Evolutionary conservation across 2,797 vertebrate genomes (phyloP), one percentile per base, ranked within the genome.

Genomic region (Platyrinchus mystaceus): DNA sequence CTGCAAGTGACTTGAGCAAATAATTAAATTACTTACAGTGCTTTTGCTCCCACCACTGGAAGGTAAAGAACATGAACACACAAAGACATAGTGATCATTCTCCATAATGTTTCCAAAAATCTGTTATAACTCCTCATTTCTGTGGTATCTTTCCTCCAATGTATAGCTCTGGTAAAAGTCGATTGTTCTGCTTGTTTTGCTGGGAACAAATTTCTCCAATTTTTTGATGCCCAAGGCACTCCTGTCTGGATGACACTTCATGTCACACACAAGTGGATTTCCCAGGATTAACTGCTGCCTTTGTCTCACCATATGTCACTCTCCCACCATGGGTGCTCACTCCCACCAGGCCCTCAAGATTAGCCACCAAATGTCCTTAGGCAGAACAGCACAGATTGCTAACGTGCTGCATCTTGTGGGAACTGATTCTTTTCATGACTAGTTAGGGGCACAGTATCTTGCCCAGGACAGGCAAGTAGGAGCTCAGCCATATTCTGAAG

Each of bases 261-360:
- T 14, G n/a, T 46, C 27, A 36, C 14, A 36, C n/a, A 47, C 7
- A 7, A 3, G 34, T 27, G 28, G 36, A 59, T 80, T 69, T 93
- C 37, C 69, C 41, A 41, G 13, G 41, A 56, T 34, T 52, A 47
- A 39, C 41, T 37, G 14, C 64, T 64, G 41, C 18, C 17, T 71
- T 43, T 70, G 41, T 41, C 73, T 52, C 80, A 59, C n/a, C 15
- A 32, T 11, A 23, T 10, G 26, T 11, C 71, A 44, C 43, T 19
- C 26, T 70, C 66, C 34, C 23, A 41, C 41, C 49, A 60, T 0
- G 0, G 9, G 4, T 13, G 14, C 73, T 82, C 59, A n/a, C 30
- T 60, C 41, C 37, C 49, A 84, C 32, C 69, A 75, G 26, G 21
- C 30, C 41, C 43, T 34, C n/a, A 36, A 37, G 49, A 36, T 0